Percentiles rank a stretch among this genome's conserved stretches.
These are phyloP conservation scores for Dicrurus megarhynchus DNA, from an alignment of 2,113 vertebrate species.

Conservation along the genomic window DNA sequence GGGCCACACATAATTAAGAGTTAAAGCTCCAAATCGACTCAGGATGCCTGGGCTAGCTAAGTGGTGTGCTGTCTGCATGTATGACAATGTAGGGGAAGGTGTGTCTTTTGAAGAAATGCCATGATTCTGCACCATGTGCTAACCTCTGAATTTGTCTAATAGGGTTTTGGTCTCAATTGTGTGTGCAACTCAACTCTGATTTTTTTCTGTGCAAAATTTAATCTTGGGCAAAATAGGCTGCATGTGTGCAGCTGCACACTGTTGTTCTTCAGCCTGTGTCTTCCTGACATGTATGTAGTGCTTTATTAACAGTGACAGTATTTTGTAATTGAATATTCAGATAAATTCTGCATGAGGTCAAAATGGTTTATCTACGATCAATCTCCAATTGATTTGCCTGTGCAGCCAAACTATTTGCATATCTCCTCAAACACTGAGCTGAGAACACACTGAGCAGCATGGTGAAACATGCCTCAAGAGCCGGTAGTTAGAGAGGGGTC, in stretches of 20 bases:
- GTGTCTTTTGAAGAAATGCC: background rate
- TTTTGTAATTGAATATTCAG: slow-evolving; percentile 58
- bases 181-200: background rate
- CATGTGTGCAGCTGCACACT: background rate
- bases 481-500: background rate
- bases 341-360: slow-evolving; percentile 43
- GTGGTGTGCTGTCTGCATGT: background rate
- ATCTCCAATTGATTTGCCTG: slow-evolving; percentile 54
- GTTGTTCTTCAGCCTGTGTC: background rate
- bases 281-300: background rate
- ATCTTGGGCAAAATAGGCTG: background rate
- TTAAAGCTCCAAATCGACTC: background rate
- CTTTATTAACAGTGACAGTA: slow-evolving; percentile 49
- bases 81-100: background rate
- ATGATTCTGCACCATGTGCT: background rate
- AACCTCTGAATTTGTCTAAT: background rate
- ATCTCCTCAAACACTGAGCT: background rate
- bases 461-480: background rate
- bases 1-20: background rate
- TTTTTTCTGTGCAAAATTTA: background rate
- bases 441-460: background rate
- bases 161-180: background rate
- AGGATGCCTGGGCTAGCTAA: background rate
- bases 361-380: slow-evolving; percentile 33
- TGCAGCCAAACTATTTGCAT: slow-evolving; percentile 21